Base-by-base conservation (phyloP, 2,888 invertebrate genomes). In the Noctua comes region DNA sequence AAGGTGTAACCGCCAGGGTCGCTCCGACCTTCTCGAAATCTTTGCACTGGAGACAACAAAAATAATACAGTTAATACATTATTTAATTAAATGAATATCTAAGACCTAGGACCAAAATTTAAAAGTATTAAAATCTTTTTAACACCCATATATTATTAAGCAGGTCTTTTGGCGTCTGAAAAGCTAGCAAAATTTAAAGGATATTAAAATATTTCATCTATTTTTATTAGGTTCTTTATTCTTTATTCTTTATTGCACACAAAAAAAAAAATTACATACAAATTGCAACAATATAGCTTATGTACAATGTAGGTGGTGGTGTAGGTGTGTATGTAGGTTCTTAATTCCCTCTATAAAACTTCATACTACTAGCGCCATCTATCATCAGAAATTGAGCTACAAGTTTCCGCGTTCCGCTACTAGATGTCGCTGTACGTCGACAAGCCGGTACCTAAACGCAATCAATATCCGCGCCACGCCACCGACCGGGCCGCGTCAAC, bases 1-100 rank as follows among this genome's bases (percentile, higher is more conserved):
- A 98, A 3, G 99, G 99, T 7, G 99, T 99, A 91, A 98, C 97
- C 76, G 98, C 98, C 82, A 98, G 97, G 82, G 98, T 97, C 4
- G 99, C 99, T 36, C 99, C 99, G 2, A 98, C 98, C 90, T 98
- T 98, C 89, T 98, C 98, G 94, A 99, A 99, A 92, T 98, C 98
- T 93, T 98, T 97, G 93, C 98, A 98, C 98, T 98, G 97, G 68
- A 95, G 97, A 92, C 92, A 93, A 93, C 11, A 46, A 51, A 43
- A 70, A 76, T 59, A 83, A 79, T n/a, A 74, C 21, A 46, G 16
- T 73, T 65, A 48, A 51, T 69, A 68, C 3, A 73, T 40, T 73
- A 51, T 69, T 62, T 10, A 31, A 27, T 31, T 27, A 31, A 62
- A 62, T 62, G 31, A 31, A 27, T 68, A 16, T 43, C 66, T 68